These are phyloP conservation scores for human DNA, from an alignment of 2,113 vertebrate genomes.

Conservation along the genomic window DNA sequence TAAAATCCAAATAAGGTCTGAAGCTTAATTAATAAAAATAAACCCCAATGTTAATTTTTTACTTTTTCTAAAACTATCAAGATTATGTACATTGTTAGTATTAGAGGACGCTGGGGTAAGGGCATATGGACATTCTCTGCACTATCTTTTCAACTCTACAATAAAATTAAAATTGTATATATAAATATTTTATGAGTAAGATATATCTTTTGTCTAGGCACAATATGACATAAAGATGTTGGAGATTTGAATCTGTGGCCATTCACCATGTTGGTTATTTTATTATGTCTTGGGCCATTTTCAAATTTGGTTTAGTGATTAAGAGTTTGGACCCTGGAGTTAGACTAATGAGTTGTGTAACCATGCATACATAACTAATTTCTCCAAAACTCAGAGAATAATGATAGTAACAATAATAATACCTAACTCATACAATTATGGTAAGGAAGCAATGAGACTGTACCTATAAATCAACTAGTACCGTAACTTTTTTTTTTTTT, in stretches of 20 bases:
- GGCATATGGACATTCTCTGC: background rate
- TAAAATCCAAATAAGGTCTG: background rate
- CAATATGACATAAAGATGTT: background rate
- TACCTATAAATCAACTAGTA: too few relatives aligned
- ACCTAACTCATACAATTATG: background rate
- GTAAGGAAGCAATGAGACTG: background rate
- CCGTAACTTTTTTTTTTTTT: too few relatives aligned
- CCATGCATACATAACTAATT: background rate
- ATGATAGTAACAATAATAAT: background rate
- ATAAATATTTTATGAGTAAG: background rate
- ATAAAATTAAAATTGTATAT: background rate
- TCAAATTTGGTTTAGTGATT: background rate
- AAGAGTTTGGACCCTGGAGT: background rate
- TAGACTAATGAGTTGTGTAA: background rate
- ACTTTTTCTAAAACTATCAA: background rate
- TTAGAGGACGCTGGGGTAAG: background rate
- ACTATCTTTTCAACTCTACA: background rate
- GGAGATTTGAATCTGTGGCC: background rate
- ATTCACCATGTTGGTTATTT: background rate
- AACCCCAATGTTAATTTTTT: background rate
- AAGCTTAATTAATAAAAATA: background rate
- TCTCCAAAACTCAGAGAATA: background rate
- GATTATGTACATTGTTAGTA: background rate
- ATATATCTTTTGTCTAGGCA: background rate
- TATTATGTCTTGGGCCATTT: background rate